A percentile compares a stretch with the other conserved stretches of the same genome.
Evolutionary conservation across 64 coral and sea anemone genomes (phyloP).

Genomic region (Acropora tenuis): DNA sequence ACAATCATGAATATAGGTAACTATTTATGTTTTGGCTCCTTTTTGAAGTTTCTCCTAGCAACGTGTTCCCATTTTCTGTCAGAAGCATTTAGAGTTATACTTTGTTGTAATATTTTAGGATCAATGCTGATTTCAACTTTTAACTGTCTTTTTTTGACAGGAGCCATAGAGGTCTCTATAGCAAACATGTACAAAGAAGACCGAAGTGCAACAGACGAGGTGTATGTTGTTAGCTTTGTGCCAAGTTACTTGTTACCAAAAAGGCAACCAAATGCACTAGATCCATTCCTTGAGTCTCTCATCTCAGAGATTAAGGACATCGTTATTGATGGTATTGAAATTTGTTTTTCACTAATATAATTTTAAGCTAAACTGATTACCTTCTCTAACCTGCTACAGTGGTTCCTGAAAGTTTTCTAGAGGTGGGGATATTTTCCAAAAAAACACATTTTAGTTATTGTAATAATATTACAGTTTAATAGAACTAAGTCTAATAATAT

Average conservation of each 20-base stretch:
- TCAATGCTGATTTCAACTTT: background rate
- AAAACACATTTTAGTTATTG: too few species aligned
- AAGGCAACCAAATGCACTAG: background rate
- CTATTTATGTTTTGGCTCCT: too few species aligned
- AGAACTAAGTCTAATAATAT: too few species aligned
- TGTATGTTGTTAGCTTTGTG: constrained; percentile 56
- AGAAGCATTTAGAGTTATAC: background rate
- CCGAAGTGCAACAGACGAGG: constrained; percentile 17
- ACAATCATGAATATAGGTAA: too few species aligned
- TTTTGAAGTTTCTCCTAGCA: too few species aligned
- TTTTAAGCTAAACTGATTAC: too few species aligned
- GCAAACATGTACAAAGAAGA: constrained; percentile 45
- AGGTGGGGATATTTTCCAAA: too few species aligned
- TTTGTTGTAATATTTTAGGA: background rate
- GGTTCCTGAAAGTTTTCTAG: background rate
- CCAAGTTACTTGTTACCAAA: background rate
- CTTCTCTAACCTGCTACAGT: background rate
- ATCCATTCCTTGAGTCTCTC: background rate
- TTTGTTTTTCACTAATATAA: too few species aligned
- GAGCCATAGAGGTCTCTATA: constrained; percentile 28
- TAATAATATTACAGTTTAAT: too few species aligned
- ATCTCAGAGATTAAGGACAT: background rate
- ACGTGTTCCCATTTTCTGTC: too few species aligned
- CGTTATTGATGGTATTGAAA: background rate
- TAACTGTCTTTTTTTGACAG: background rate